phyloP scores from a whole-genome alignment of 2,888 invertebrate species.

The Adelognathus sp. region DNA sequence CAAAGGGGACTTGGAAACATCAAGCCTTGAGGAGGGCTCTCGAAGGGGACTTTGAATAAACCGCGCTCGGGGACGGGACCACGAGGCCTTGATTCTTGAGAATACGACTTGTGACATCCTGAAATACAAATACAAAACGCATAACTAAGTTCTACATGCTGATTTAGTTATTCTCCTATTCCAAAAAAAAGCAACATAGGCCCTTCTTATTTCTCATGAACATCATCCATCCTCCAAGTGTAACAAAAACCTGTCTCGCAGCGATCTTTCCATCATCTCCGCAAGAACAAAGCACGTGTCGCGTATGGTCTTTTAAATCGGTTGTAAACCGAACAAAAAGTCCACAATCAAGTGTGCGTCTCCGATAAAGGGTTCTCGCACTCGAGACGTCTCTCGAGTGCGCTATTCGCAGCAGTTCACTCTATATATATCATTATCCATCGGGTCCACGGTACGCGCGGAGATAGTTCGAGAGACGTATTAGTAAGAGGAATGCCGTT shows the following conservation, averaged over 20 bases:
- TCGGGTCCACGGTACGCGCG: not conserved
- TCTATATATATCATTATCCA: conserved; percentile 34
- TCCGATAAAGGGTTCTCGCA: conserved; percentile 53
- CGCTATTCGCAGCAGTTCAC: conserved; percentile 36
- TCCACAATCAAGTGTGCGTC: conserved; percentile 41
- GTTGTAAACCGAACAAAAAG: conserved; percentile 34
- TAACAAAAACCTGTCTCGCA: not conserved
- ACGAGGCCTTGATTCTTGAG: no score
- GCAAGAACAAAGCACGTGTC: not conserved
- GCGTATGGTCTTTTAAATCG: not conserved
- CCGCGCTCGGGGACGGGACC: no score
- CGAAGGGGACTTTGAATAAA: no score
- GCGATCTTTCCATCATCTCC: not conserved
- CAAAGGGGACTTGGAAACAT: no score
- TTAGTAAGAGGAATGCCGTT: conserved; percentile 51
- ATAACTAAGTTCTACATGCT: no score
- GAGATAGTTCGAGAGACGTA: conserved; percentile 43
- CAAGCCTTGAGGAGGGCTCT: no score
- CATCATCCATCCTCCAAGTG: not conserved
- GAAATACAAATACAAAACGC: no score
- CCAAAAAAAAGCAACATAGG: no score
- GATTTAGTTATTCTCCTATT: no score
- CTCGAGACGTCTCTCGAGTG: conserved; percentile 38
- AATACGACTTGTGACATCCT: no score
- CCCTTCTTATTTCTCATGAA: not conserved